phyloP scores from a whole-genome alignment of 2,888 invertebrate species.

The Orthosia gracilis region DNA sequence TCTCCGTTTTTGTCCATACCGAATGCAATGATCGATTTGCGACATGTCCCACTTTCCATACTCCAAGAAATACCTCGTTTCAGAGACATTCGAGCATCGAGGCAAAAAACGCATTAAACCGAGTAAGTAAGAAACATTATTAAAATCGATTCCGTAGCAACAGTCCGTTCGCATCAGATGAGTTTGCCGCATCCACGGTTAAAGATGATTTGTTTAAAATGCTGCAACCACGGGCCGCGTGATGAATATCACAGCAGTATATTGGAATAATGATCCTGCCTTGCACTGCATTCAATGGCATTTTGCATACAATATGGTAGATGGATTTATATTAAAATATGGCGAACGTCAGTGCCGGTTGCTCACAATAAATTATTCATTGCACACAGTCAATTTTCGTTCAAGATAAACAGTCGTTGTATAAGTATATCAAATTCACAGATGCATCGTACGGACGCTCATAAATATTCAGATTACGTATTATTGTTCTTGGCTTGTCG shows the following conservation, averaged over 20 bases:
- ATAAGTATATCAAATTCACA: constrained; percentile 86
- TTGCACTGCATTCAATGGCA: constrained; percentile 90
- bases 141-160: constrained; percentile 61
- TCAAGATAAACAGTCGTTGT: constrained; percentile 84
- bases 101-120: constrained; percentile 70
- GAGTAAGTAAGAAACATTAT: constrained; percentile 68
- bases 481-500: constrained; percentile 89
- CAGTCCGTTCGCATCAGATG: constrained; percentile 72
- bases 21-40: constrained; percentile 58
- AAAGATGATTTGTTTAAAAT: constrained; percentile 91
- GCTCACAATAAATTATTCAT: constrained; percentile 90
- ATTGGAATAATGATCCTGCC: constrained; percentile 90
- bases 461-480: constrained; percentile 90
- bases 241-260: constrained; percentile 90
- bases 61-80: constrained; percentile 63
- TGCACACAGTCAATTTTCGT: constrained; percentile 88
- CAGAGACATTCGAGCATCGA: constrained; percentile 69
- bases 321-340: constrained; percentile 91
- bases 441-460: constrained; percentile 76
- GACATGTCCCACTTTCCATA: constrained; percentile 67
- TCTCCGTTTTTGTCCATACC: constrained; percentile 55
- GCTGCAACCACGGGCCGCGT: constrained; percentile 83
- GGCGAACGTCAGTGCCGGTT: constrained; percentile 89
- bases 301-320: constrained; percentile 91
- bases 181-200: constrained; percentile 75